These are phyloP conservation scores for Agapostemon virescens DNA, from an alignment of 2,888 invertebrate species.

Conservation along the genomic window DNA sequence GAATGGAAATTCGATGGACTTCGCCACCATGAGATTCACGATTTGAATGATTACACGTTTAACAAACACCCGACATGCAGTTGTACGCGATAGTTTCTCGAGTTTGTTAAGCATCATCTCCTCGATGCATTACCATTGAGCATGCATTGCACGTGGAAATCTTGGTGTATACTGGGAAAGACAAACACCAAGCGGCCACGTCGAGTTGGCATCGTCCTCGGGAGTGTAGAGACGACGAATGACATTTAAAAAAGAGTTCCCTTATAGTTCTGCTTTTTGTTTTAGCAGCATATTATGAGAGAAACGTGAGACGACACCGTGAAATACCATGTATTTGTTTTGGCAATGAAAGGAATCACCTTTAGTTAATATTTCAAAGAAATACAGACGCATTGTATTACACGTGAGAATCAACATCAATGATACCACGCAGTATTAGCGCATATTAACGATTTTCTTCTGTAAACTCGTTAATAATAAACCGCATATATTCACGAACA, in stretches of 20 bases:
- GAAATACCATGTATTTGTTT: slow-evolving; percentile 35
- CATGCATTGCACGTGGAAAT: slow-evolving; percentile 16
- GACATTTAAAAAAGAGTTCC: slow-evolving; percentile 9
- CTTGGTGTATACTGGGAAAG: slow-evolving; percentile 26
- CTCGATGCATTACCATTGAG: slow-evolving; percentile 28
- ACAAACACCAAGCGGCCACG: slow-evolving; percentile 15
- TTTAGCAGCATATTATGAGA: slow-evolving; percentile 12
- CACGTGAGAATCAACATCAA: slow-evolving; percentile 39
- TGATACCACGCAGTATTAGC: slow-evolving; percentile 70
- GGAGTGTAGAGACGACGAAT: slow-evolving; percentile 23
- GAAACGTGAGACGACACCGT: slow-evolving; percentile 11
- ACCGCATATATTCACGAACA: slow-evolving; percentile 35
- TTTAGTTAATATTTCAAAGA: slow-evolving; percentile 23
- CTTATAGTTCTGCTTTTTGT: slow-evolving; percentile 7
- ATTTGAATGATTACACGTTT: slow-evolving; percentile 31
- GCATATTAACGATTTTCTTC: slow-evolving; percentile 64
- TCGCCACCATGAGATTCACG: slow-evolving; percentile 46
- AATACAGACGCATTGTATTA: slow-evolving; percentile 24
- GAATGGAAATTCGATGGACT: slow-evolving; percentile 24
- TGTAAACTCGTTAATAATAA: slow-evolving; percentile 66
- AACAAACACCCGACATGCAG: slow-evolving; percentile 46
- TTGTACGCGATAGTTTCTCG: slow-evolving; percentile 43
- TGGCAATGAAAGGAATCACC: neutral
- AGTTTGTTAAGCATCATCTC: slow-evolving; percentile 46
- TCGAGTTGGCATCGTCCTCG: slow-evolving; percentile 24